Percentiles rank a stretch among this genome's conserved stretches.
Conservation (phyloP, 2,797 vertebrate genomes). For the Artibeus jamaicensis region DNA sequence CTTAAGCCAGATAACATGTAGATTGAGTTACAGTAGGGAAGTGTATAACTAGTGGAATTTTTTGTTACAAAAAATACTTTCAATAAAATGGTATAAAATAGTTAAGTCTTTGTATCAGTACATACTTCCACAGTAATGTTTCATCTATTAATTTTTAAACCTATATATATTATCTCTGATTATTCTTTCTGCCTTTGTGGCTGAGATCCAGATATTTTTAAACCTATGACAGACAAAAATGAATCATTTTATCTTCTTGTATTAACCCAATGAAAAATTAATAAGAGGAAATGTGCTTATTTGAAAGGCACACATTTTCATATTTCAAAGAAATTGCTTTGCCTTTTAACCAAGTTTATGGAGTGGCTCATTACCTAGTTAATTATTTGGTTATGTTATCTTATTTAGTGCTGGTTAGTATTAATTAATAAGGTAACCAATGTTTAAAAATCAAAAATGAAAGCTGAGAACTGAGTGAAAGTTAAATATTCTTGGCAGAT, state of each 20-base stretch:
- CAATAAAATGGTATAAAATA: neutral
- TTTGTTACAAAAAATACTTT: neutral
- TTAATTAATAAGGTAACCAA: neutral
- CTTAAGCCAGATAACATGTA: neutral
- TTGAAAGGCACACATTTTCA: neutral
- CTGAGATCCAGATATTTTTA: neutral
- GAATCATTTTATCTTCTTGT: neutral
- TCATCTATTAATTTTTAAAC: neutral
- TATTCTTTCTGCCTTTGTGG: neutral
- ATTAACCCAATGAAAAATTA: neutral
- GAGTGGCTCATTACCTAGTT: neutral
- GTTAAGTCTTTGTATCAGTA: neutral
- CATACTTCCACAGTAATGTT: neutral
- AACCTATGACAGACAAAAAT: neutral
- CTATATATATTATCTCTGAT: neutral
- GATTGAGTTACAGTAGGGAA: neutral
- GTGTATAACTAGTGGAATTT: neutral
- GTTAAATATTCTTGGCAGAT: slow-evolving; percentile 19
- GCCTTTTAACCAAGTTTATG: neutral
- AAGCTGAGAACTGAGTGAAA: slow-evolving; percentile 7
- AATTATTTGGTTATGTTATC: neutral
- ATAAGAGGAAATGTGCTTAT: neutral
- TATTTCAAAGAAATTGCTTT: neutral
- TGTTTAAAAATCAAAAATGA: neutral
- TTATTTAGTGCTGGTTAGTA: neutral